Base-by-base conservation (phyloP, 2,888 invertebrate genomes). In the Agriotes lineatus region DNA sequence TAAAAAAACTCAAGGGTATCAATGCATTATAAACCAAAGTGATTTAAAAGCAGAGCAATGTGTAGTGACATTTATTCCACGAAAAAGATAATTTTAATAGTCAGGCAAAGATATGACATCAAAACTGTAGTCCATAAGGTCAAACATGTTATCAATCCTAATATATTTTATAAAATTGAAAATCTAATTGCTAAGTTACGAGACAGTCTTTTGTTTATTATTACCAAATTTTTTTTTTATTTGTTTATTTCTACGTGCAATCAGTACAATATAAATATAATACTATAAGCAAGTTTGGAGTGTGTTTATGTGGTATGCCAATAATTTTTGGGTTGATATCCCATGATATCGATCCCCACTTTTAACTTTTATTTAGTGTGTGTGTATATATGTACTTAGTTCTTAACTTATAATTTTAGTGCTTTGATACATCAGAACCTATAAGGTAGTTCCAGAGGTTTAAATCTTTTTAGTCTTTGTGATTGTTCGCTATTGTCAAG, bases 401-500 rank as follows among this genome's bases (percentile, higher is more conserved):
- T 44, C 44, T 44, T 44, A 44, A 44, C 44, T 44, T 44, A 44
- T 14, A 44, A 14, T 44, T 44, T 44, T 44, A 44, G 1, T 39
- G 39, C 5, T 6, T 39, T 2, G 9, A 1, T 35, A 35, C n/a
- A 10, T 39, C n/a, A 39, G 39, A 54, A 54, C 30, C 54, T 54
- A 35, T 33, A 54, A 1, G 35, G 35, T 30, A 54, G 54, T 30
- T 54, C 54, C 14, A 54, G 33, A 12, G 54, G 30, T 12, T 33
- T 52, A 30, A 18, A 39, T 57, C 39, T 57, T 22, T 57, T 57
- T 22, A 57, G 39, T 20, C 19, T 39, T 42, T 58, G 39, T 58
- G 20, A 12, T n/a, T 19, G 14, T 42, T 58, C 16, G 12, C 42
- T 58, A 16, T 58, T 58, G 39, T 58, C 58, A n/a, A 56, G 37